A percentile compares a stretch with the other conserved stretches of the same genome.
These are phyloP conservation scores for Odontesthes bonariensis DNA, from an alignment of 2,113 vertebrate genomes.

Conservation along the genomic window DNA sequence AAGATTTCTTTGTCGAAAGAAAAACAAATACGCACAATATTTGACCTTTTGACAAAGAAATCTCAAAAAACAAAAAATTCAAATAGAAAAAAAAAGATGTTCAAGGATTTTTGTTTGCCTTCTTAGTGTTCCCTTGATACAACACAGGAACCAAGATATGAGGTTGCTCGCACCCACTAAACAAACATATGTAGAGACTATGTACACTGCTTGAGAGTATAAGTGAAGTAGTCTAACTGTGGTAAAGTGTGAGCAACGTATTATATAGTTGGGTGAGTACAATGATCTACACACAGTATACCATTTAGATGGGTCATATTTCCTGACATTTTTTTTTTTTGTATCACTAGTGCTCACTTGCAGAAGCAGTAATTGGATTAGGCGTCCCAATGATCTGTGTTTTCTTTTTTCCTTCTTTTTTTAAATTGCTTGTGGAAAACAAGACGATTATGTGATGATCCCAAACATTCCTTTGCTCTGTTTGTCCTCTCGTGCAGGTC, in stretches of 20 bases:
- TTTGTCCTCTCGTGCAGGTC: not conserved
- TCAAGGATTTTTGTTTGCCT: not conserved
- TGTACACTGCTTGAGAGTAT: not conserved
- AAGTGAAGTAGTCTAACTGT: not conserved
- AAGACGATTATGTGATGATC: constrained; percentile 53
- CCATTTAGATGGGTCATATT: not conserved
- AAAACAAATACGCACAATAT: no score
- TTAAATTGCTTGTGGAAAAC: constrained; percentile 43
- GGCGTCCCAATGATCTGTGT: not conserved
- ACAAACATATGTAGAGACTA: constrained; percentile 25
- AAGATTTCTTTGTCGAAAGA: no score
- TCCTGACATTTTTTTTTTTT: constrained; percentile 19
- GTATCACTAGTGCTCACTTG: not conserved
- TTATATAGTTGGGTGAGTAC: not conserved
- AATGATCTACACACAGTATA: not conserved
- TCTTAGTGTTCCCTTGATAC: not conserved
- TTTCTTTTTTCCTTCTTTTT: not conserved
- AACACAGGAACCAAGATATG: not conserved
- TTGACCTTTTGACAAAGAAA: no score
- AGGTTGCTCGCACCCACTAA: constrained; percentile 28
- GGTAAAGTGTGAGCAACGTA: not conserved
- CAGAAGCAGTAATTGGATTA: constrained; percentile 59
- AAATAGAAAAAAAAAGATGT: not conserved
- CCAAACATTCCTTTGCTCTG: constrained; percentile 36
- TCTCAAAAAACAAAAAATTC: no score